Evolutionary conservation across 2,888 invertebrate species (phyloP), one percentile per base, ranked within the genome.

Genomic region (Nomada hirtipes): DNA sequence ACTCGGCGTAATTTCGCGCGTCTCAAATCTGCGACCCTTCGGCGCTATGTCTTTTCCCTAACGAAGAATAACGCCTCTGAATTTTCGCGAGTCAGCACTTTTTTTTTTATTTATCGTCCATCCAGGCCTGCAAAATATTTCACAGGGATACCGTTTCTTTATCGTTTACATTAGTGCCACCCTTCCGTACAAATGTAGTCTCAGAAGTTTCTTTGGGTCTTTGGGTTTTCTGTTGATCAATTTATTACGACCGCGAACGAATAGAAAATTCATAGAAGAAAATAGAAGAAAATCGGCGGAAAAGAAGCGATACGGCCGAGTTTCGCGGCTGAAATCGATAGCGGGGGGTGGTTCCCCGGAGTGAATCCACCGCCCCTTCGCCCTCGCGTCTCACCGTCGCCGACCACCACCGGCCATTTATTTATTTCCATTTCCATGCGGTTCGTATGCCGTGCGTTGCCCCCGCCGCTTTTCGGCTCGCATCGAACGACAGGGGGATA

Each of bases 341-440:
- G 71, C 69, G 60, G 79, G 81, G 70, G 81, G 65, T 23, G 71
- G 55, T 50, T 67, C 77, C 61, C 80, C 50, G 59, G 63, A 72
- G 77, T 72, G 64, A 71, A 76, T 72, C 74, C 80, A 59, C 59
- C 80, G 29, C 47, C 67, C 60, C 71, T 57, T 26, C 64, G 50
- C 77, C 69, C 72, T 20, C 53, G 44, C 79, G 59, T 57, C 74
- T 73, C 85, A 75, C 76, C 85, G 77, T 57, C 78, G 76, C 71
- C 80, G 69, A 59, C 84, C 79, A 61, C 82, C 88, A 86, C 80
- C 78, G 78, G 82, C 83, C 86, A 90, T 92, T 91, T 91, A 91
- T 92, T 91, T 91, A 91, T 92, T 91, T 91, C 88, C 88, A 84
- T 86, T 91, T 91, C 88, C 88, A 83, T 86, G 89, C 83, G 86